phyloP scores from a whole-genome alignment of 2,113 vertebrate genomes.

The Benitochromis conjunctus region DNA sequence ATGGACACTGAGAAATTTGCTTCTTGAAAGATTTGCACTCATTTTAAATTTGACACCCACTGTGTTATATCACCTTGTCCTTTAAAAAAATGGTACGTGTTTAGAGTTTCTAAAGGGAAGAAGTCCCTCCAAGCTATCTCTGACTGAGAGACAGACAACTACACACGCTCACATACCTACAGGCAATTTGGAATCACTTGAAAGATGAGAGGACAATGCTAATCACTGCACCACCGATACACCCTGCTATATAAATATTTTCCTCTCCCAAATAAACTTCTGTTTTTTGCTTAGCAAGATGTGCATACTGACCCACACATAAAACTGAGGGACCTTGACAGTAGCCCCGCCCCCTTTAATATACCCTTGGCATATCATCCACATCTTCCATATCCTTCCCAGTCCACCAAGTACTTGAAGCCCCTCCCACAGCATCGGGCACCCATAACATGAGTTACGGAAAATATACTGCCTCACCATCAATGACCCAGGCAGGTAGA shows the following conservation, averaged over 20 bases:
- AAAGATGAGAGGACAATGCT: neutral
- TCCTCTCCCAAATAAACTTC: neutral
- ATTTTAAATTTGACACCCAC: neutral
- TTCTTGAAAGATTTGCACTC: neutral
- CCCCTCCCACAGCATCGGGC: too few relatives aligned
- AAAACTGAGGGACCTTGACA: neutral
- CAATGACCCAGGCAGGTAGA: neutral
- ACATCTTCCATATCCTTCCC: neutral
- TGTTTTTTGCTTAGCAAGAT: neutral
- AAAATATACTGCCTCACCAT: neutral
- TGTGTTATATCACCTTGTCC: neutral
- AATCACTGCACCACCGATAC: neutral
- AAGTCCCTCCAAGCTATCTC: neutral
- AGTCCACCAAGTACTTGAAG: too few relatives aligned
- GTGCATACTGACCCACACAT: neutral
- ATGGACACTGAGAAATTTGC: neutral
- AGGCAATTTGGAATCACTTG: neutral
- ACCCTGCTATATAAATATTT: neutral
- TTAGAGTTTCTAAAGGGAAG: neutral
- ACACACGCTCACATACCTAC: neutral
- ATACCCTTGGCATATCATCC: neutral
- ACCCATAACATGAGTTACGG: too few relatives aligned
- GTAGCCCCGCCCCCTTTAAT: neutral
- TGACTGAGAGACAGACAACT: neutral
- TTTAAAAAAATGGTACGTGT: neutral